Conservation (phyloP, 2,888 invertebrate species). For the Frankliniella intonsa region DNA sequence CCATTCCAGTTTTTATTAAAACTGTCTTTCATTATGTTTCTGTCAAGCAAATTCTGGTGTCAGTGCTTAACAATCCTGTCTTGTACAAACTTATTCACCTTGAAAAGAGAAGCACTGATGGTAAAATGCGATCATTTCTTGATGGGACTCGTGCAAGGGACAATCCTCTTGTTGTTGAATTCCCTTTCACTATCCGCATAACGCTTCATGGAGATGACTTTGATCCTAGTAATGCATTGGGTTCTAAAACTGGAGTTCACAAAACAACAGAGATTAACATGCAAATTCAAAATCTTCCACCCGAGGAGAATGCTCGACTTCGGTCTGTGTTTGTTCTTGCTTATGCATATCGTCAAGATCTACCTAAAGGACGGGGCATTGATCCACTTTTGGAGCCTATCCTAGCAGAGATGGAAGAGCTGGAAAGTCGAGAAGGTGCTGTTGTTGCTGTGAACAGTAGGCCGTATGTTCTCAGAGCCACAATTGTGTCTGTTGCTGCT, state of each 20-base stretch:
- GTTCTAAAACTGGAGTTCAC: slow-evolving; percentile 11
- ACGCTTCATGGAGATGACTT: neutral
- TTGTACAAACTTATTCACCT: neutral
- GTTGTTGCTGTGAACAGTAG: neutral
- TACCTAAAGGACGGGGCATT: neutral
- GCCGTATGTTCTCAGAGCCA: neutral
- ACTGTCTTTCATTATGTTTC: neutral
- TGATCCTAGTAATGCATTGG: neutral
- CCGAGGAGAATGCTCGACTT: slow-evolving; percentile 1
- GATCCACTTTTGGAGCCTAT: neutral
- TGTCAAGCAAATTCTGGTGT: neutral
- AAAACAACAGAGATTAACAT: neutral
- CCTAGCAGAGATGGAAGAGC: neutral
- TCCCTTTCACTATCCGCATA: neutral
- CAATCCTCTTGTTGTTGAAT: neutral
- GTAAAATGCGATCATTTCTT: neutral
- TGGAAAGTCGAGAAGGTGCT: neutral
- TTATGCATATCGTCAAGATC: neutral
- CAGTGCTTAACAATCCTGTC: neutral
- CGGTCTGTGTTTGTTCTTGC: neutral
- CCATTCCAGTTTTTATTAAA: neutral
- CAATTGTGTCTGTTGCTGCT: neutral
- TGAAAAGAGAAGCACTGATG: slow-evolving; percentile 9
- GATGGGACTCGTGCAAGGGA: neutral
- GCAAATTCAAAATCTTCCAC: neutral